Evolutionary conservation across 2,888 invertebrate species (phyloP), one percentile per base, ranked within the genome.

Genomic region (Scrobipalpa costella): DNA sequence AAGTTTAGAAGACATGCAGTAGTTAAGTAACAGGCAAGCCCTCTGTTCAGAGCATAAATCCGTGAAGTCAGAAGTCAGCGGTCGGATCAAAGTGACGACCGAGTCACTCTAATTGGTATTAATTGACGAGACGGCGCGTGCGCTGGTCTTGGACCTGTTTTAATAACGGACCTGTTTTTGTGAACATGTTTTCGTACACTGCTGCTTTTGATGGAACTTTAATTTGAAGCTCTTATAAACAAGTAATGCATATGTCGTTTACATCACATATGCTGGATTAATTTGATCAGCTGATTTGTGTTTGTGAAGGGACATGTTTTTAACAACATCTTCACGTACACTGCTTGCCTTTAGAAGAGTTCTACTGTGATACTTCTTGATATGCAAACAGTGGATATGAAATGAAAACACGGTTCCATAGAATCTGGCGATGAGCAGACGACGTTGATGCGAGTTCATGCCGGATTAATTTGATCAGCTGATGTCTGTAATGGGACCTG

Each of bases 71-170:
- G 69, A 64, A 74, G 73, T 71, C 71, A 75, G 73, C 74, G 69
- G 67, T 69, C 69, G 74, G 76, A 81, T 87, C 85, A 88, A 88
- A 86, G 81, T 74, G 68, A 71, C 75, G 74, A 70, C 64, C 67
- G 74, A 69, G 75, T 71, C 71, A 73, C 70, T 69, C 78, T 88
- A 88, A 90, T 90, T 86, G 86, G 72, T 70, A 75, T 77, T 86
- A 88, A 90, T 90, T 87, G 85, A 77, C 72, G 74, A 71, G 72
- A 76, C 84, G 71, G 76, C 84, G 83, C 84, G 79, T 78, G 80
- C 68, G 67, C 68, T 73, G 71, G 80, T 83, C 86, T 83, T 83
- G 86, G 86, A 85, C 82, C 85, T 84, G 84, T 74, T 63, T 27
- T 33, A 21, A 34, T 34, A 55, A 34, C 55, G 27, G 27, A 34